Evolutionary conservation across 2,888 invertebrate genomes (phyloP), one percentile per base, ranked within the genome.

Genomic region (Microctonus aethiopoides): DNA sequence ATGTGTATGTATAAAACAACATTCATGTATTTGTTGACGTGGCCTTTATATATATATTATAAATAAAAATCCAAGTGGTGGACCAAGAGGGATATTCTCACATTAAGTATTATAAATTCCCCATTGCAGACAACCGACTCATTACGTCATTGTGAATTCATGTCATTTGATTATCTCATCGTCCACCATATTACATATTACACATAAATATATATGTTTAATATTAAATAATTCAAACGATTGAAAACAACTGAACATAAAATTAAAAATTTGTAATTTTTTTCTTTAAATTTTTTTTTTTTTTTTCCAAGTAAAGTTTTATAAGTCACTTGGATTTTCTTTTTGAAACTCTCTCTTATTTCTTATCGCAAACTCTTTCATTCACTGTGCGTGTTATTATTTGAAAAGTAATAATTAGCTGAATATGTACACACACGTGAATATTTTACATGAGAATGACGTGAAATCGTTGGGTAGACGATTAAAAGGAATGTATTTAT

Each of bases 41-140:
- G 57, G 57, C 57, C 57, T 57, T 57, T 57, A 24, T 24, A 29
- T 57, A 24, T 24, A 29, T 54, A 64, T 64, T 54, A 65, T 65
- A 54, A 39, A 65, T 56, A 54, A 39, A 32, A n/a, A 10, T 34
- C 16, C 34, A 10, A 24, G 22, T 52, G 64, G 32, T 57, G 57
- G 57, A 57, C 57, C 57, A 34, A 57, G 54, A 24, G 26, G 52
- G 59, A 67, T 36, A 29, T 57, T 57, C 32, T 34, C 34, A 34
- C 29, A 46, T 46, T 16, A 32, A 32, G 32, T 32, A 57, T 57
- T n/a, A n/a, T n/a, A n/a, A 57, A 57, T 32, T 57, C 57, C 32
- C 32, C 57, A 57, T 57, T 10, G 20, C n/a, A n/a, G 32, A 24
- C 54, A 24, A 11, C 46, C 57, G 16, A 57, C 32, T 29, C 6